phyloP scores from a whole-genome alignment of 1,140 invertebrate genomes.

The Neotoxoptera formosana region DNA sequence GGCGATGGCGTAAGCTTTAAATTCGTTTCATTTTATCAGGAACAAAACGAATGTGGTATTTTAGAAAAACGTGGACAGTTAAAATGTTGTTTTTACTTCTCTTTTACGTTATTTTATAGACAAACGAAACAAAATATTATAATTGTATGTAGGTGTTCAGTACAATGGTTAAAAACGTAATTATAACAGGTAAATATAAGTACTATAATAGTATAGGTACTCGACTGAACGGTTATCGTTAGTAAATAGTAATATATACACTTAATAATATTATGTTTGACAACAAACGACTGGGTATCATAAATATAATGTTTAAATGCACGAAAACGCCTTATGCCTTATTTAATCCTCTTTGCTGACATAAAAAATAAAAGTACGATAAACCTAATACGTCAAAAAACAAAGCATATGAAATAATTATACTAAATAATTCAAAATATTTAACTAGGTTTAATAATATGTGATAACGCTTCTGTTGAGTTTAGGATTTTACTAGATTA shows the following conservation, averaged over 20 bases:
- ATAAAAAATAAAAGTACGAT: not conserved
- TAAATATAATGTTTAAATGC: not conserved
- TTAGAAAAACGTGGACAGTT: not conserved
- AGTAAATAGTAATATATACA: not conserved
- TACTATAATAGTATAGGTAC: not conserved
- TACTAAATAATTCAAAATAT: not conserved
- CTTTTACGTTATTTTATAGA: not conserved
- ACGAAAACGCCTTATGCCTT: accelerated
- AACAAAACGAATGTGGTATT: not conserved
- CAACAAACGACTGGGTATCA: not conserved
- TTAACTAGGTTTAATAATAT: too few species aligned
- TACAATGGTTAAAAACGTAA: not conserved
- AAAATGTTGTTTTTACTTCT: not conserved
- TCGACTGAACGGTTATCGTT: not conserved
- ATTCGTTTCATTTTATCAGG: not conserved
- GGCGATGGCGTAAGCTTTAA: not conserved
- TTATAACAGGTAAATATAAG: not conserved
- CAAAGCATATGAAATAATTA: not conserved
- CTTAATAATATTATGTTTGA: not conserved
- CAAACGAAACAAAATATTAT: not conserved
- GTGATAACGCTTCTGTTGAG: not conserved
- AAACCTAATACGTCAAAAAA: too few species aligned
- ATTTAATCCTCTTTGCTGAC: not conserved
- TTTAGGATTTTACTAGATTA: not conserved
- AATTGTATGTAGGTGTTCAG: not conserved